Conservation (phyloP, 2,113 vertebrate species). For the Crocuta crocuta region DNA sequence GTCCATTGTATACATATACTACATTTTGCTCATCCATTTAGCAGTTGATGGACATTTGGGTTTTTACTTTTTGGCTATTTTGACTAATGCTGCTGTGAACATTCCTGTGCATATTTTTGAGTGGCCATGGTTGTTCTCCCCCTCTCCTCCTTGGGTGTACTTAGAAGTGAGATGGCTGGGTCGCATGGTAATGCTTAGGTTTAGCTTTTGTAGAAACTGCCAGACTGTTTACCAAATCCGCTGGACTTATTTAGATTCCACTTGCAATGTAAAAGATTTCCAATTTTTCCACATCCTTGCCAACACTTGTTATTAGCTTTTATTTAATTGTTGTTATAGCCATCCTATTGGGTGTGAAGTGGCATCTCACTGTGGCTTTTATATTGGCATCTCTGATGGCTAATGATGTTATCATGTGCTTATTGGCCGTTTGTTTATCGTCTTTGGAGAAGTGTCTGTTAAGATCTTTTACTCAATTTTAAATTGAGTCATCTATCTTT, state of each 20-base stretch:
- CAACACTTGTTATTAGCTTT: not conserved
- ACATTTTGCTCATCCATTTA: not conserved
- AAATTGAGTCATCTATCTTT: slow-evolving; percentile 7
- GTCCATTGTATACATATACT: not conserved
- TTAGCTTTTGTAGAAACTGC: not conserved
- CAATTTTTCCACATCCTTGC: not conserved
- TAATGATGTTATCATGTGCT: not conserved
- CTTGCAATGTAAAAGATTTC: not conserved
- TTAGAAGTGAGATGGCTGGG: not conserved
- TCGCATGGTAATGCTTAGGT: not conserved
- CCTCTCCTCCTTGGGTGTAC: not conserved
- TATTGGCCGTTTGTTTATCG: not conserved
- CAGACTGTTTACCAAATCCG: not conserved
- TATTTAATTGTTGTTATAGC: not conserved
- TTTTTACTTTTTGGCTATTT: not conserved
- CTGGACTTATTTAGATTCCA: not conserved
- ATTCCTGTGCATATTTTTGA: not conserved
- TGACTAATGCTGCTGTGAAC: not conserved
- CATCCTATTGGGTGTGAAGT: not conserved
- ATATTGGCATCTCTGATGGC: not conserved
- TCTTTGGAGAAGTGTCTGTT: not conserved
- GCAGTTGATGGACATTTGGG: not conserved
- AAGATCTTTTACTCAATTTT: not conserved
- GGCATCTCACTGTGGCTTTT: not conserved
- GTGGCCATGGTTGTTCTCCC: not conserved